Percentiles rank a stretch among this genome's conserved stretches.
Evolutionary conservation across 2,797 vertebrate genomes (phyloP).

Genomic region (Luscinia megarhynchos): DNA sequence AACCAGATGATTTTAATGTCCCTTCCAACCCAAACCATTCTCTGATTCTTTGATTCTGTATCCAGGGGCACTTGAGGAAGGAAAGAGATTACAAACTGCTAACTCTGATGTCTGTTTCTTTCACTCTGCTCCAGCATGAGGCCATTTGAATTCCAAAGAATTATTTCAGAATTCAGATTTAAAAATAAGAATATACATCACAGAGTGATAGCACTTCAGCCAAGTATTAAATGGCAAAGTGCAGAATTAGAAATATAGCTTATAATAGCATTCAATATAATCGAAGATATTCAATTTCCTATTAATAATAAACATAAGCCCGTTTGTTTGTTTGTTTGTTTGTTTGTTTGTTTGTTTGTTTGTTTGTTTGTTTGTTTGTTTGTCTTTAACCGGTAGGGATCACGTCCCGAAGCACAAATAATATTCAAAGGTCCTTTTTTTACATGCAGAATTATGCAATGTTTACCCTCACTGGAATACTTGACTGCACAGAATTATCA

Average conservation of each 20-base stretch:
- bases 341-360: background rate
- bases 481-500: background rate
- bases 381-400: background rate
- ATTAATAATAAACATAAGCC: background rate
- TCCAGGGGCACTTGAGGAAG: background rate
- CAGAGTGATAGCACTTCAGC: background rate
- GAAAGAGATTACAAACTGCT: background rate
- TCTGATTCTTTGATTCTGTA: background rate
- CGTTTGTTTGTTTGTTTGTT: background rate
- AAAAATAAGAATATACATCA: background rate
- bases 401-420: background rate
- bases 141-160: background rate
- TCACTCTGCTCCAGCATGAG: background rate
- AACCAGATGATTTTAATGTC: background rate
- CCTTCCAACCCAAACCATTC: background rate
- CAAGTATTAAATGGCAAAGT: background rate
- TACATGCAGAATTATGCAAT: background rate
- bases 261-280: background rate
- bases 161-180: background rate
- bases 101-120: background rate
- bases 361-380: background rate
- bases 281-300: background rate
- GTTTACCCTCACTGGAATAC: background rate
- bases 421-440: background rate
- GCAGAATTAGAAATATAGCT: background rate